Conservation (phyloP, 2,113 vertebrate genomes). For the Chionomys nivalis region DNA sequence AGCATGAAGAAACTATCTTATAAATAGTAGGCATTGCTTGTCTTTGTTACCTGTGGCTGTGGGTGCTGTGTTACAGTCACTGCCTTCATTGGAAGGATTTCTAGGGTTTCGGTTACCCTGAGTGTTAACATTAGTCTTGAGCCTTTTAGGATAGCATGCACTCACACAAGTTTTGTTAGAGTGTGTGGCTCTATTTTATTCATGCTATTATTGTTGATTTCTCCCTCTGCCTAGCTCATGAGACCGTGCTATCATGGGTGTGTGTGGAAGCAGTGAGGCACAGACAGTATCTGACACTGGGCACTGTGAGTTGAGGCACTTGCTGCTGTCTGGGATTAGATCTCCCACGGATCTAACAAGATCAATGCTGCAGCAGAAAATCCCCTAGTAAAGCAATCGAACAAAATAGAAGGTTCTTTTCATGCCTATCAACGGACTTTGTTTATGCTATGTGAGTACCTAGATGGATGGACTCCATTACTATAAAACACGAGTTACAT, state of each 20-base stretch:
- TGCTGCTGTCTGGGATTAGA: background rate
- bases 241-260: background rate
- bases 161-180: background rate
- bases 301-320: background rate
- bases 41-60: background rate
- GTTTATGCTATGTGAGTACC: background rate
- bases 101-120: background rate
- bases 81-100: background rate
- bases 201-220: background rate
- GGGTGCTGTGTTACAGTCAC: background rate
- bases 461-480: background rate
- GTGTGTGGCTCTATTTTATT: background rate
- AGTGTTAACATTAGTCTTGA: background rate
- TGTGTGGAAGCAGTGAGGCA: too few species aligned
- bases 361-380: background rate
- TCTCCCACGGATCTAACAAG: background rate
- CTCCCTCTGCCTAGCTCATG: background rate
- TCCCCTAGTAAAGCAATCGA: constrained; percentile 1
- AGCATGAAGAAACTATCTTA: background rate
- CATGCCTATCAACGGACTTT: background rate
- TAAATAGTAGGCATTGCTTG: background rate
- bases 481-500: background rate
- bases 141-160: background rate
- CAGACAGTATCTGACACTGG: background rate
- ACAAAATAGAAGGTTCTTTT: background rate